Evolutionary conservation across 1,140 invertebrate species (phyloP), one percentile per base, ranked within the genome.

Genomic region (Drosophila kanapiae): DNA sequence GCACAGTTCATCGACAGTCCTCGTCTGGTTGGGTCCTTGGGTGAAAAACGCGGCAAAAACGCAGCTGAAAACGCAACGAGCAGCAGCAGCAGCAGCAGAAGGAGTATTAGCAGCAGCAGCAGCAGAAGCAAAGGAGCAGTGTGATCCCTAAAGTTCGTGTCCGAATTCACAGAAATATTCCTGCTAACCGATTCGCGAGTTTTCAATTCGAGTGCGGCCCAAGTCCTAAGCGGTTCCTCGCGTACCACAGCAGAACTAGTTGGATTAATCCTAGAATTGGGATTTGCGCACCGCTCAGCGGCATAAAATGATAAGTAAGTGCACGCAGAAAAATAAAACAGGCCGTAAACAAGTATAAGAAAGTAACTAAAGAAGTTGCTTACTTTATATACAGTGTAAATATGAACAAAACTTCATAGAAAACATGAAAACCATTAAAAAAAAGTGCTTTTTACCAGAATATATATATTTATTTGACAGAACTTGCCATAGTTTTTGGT

Each of bases 291-390:
- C 77, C 78, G 78, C 84, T 82, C 63, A 78, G 85, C 81, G 84
- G 84, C 85, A 90, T 81, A 88, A 88, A 88, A 88, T 88, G 84
- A 88, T 88, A 88, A 85, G 84, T 88, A 90, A 88, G 84, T 90
- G 59, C 37, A 64, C 42, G 10, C 4, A 6, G 9, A 0, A 3
- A 1, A 7, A n/a, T 3, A 11, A 13, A 33, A 13, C 4, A 0
- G 3, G 14, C 14, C 38, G 6, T 2, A 13, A 45, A 11, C 4
- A 6, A 3, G 43, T 23, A 18, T 13, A 5, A 6, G 42, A 45
- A n/a, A 48, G 7, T 14, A 7, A 48, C 9, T 10, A 1, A 16
- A 43, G 2, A 29, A n/a, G 5, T 10, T 29, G 7, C 4, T n/a
- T 8, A 13, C 27, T 47, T 3, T 27, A 4, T 14, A 27, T n/a